These are phyloP conservation scores for Tenthredo notha DNA, from an alignment of 2,888 invertebrate genomes.

Conservation along the genomic window DNA sequence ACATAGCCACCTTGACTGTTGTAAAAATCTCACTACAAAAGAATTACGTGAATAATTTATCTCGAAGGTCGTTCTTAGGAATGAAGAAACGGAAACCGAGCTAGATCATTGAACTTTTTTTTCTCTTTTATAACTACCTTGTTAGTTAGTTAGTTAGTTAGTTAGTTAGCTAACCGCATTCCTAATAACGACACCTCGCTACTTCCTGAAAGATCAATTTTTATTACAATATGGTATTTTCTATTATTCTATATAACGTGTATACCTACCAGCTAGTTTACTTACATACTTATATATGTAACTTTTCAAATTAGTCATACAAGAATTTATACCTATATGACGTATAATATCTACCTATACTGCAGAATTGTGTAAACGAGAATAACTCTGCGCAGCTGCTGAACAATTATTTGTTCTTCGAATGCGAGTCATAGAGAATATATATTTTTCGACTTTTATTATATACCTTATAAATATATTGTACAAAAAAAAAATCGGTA, in stretches of 20 bases:
- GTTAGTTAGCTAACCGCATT: neutral
- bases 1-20: neutral
- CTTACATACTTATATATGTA: neutral
- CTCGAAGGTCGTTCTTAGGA: constrained; percentile 14
- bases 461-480: neutral
- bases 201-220: neutral
- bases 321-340: constrained; percentile 7
- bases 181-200: neutral
- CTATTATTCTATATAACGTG: neutral
- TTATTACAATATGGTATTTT: neutral
- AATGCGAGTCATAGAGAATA: neutral
- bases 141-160: too few relatives aligned
- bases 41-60: neutral
- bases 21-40: neutral
- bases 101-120: constrained; percentile 28
- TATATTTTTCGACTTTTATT: neutral
- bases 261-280: neutral
- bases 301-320: constrained; percentile 11
- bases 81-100: constrained; percentile 28
- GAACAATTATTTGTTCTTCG: neutral
- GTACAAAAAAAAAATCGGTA: neutral
- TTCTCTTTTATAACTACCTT: neutral
- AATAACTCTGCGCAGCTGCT: neutral
- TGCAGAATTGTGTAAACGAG: neutral
- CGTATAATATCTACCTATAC: neutral